Base-by-base conservation (phyloP, 2,797 vertebrate species). In the Loris lydekkerianus region DNA sequence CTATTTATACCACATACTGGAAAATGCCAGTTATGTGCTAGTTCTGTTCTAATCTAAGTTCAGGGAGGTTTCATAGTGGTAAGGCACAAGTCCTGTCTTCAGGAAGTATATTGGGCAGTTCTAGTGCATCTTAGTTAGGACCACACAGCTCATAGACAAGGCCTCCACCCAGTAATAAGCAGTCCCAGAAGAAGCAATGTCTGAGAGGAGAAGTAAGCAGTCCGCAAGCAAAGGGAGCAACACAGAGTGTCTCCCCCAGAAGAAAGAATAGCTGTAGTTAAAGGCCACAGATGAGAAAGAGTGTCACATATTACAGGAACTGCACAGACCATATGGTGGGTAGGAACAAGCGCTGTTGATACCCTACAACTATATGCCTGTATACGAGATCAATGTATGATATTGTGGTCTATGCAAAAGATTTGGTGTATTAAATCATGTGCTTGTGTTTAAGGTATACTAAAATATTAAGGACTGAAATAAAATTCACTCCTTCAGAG, bases 391-490 rank as follows among this genome's bases (percentile, higher is more conserved):
- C 20, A 13, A 29, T 34, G 13, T n/a, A 9, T 63, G 56, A 67
- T 18, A 9, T 21, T 37, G 20, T 56, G 2, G 34, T 75, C 49
- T 69, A 40, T 21, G n/a, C 31, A 61, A 73, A 84, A 43, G 23
- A 91, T 17, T 49, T 10, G 72, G 8, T 13, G 5, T 69, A 11
- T 86, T 75, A 20, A 63, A 90, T 10, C 61, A 2, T 60, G 21
- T 58, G 60, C 27, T 65, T 73, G 2, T 72, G 14, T 76, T 95
- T 93, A 77, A 76, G 43, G 11, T 86, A 49, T 27, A 89, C 7
- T 92, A 92, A 58, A 92, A 80, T 29, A 58, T 40, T 75, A 91
- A 93, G 31, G 29, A 86, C 61, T 89, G 84, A 93, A 95, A 86
- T 76, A 91, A 89, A 86, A 83, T 83, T 61, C 8, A 61, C 20